Evolutionary conservation across 2,888 invertebrate species (phyloP), one percentile per base, ranked within the genome.

Genomic region (Ophion slaviceki): DNA sequence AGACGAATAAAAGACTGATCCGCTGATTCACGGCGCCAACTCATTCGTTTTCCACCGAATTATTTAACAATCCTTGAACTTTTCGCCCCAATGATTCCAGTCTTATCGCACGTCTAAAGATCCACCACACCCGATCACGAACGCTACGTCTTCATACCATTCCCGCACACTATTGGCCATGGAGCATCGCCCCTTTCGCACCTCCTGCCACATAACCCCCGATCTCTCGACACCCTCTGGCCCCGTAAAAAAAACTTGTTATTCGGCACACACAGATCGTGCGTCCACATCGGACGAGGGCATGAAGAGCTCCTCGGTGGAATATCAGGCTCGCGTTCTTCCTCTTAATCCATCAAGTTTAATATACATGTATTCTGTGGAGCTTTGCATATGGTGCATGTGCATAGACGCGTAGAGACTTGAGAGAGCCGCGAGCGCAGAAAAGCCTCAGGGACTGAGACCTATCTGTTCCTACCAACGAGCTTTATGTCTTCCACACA

Each of bases 401-500:
- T 68, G n/a, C 53, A 32, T 11, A 80, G 57, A 24, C 24, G 47
- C 32, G 68, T 70, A 61, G 28, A 67, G 28, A 74, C 53, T 59
- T 28, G 59, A 78, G 83, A 81, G 80, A 82, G 81, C 82, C 78
- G 78, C 14, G 53, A 86, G 84, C 86, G 74, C 80, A 64, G 77
- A 86, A 81, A 81, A 84, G 83, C 86, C 81, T 83, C 70, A 62
- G 74, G 78, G 75, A 78, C 62, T 66, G 61, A 67, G 76, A 86
- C 74, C 81, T 81, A 84, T 86, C 83, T 86, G 83, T 86, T 86
- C 83, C 81, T 84, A 84, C 83, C 81, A 61, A 47, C 80, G 86
- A 84, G 86, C 83, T 86, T 86, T 86, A 86, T 86, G 86, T 86
- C 84, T 80, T 84, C 75, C 86, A 78, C 84, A 86, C 86, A 86